Base-by-base conservation (phyloP, 2,797 vertebrate genomes). In the Synanceia verrucosa region DNA sequence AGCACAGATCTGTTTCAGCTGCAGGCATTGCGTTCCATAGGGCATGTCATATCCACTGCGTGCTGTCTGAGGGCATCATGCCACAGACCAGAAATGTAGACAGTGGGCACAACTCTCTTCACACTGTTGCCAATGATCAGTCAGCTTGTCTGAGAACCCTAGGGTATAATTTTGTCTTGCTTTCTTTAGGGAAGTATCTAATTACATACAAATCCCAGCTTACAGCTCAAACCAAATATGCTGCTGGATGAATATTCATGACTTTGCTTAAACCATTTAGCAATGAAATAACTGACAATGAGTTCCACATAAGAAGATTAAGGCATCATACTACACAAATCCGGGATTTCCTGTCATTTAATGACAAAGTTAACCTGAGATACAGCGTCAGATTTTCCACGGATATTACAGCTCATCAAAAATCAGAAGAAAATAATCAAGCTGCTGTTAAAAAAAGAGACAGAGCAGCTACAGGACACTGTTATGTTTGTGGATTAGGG, bases 1-100 rank as follows among this genome's bases (percentile, higher is more conserved):
- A 84, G 82, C 51, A 28, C 65, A 55, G 86, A 90, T 90, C 88
- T 59, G 78, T 92, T 89, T 87, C 86, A 86, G 86, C 81, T 69
- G 51, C 73, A 74, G 73, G 64, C 76, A 65, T 78, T 62, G 26
- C 50, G 76, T 89, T 91, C 85, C 52, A 19, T 65, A 61, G 70
- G 76, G 64, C 70, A 73, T 76, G 72, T 85, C 76, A 11, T 47
- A 81, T 84, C 77, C 73, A 51, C 60, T 67, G 72, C 59, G 29
- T 55, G 65, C 82, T 76, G 75, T 81, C 85, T 76, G 72, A 75
- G 70, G 79, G 79, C 78, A 73, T 65, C 70, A 13, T 39, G 80
- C 83, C 85, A 85, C 74, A 65, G 78, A 79, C 80, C 73, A 79
- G 66, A 82, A 51, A 83, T 73, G 72, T 46, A 79, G 81, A 81